Percentiles rank a stretch among this genome's conserved stretches.
Conservation (phyloP, 1,140 invertebrate genomes). For the Leptopilina boulardi region DNA sequence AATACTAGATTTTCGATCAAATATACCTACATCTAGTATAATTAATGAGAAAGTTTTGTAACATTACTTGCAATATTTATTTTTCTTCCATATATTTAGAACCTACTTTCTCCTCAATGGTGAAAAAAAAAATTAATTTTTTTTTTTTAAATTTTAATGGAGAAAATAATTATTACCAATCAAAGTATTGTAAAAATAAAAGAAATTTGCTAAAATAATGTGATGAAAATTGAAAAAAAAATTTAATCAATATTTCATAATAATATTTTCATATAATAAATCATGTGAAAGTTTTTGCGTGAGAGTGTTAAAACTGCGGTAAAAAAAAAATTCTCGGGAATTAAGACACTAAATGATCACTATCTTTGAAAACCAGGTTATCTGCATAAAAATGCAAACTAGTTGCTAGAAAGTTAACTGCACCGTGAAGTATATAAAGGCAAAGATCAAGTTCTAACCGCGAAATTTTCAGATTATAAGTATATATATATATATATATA, state of each 20-base stretch:
- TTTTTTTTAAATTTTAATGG: too few relatives aligned
- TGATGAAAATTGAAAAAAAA: background rate
- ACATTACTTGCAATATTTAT: too few relatives aligned
- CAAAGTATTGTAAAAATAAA: background rate
- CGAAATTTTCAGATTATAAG: background rate
- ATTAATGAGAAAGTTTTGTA: too few relatives aligned
- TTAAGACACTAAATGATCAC: constrained; percentile 35
- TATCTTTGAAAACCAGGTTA: constrained; percentile 34
- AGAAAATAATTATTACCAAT: too few relatives aligned
- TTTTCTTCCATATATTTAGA: too few relatives aligned
- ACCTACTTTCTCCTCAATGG: too few relatives aligned
- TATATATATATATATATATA: too few relatives aligned
- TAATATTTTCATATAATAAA: constrained; percentile 11
- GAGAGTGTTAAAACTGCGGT: background rate
- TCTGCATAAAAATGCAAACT: constrained; percentile 25
- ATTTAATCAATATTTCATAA: constrained; percentile 10
- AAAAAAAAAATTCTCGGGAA: constrained; percentile 36
- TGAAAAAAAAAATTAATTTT: too few relatives aligned
- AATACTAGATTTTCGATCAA: too few relatives aligned
- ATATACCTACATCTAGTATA: too few relatives aligned
- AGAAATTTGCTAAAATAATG: background rate
- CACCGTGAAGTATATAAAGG: constrained; percentile 18
- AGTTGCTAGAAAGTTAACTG: constrained; percentile 28
- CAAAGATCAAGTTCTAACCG: constrained; percentile 42
- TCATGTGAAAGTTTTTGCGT: background rate